Conservation (phyloP, 2,888 invertebrate species). For the Ormia ochracea region DNA sequence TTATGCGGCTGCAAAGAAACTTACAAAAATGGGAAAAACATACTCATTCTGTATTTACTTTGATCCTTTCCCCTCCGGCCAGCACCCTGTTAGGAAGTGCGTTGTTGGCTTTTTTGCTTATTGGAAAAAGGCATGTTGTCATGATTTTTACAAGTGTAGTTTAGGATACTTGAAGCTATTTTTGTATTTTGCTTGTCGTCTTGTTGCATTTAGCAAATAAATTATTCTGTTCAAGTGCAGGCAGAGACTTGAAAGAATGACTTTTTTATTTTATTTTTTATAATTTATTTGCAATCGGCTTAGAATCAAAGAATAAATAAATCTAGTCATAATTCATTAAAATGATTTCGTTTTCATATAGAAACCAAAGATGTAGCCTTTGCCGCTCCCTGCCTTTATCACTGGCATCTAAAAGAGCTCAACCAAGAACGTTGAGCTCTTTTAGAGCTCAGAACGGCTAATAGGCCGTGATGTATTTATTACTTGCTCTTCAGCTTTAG, state of each 20-base stretch:
- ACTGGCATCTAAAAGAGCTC: no score
- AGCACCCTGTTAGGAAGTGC: not conserved
- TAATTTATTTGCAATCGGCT: no score
- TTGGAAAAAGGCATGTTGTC: conserved; percentile 44
- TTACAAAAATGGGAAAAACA: not conserved
- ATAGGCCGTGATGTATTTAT: no score
- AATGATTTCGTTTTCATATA: no score
- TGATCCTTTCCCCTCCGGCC: conserved; percentile 11
- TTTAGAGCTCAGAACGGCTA: no score
- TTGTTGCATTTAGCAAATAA: not conserved
- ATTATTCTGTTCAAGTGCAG: not conserved
- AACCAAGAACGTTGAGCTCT: no score
- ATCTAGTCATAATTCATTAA: no score
- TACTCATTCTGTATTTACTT: not conserved
- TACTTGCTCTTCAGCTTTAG: no score
- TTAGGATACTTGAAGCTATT: conserved; percentile 26
- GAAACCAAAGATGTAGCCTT: no score
- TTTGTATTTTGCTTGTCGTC: not conserved
- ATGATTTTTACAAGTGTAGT: conserved; percentile 60
- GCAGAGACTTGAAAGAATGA: not conserved
- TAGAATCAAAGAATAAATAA: no score
- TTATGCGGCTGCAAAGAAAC: conserved; percentile 38
- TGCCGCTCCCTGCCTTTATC: no score
- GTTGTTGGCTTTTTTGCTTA: not conserved
- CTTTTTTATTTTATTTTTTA: no score